Evolutionary conservation across 2,113 vertebrate species (phyloP).

Genomic region (Desmodus rotundus): DNA sequence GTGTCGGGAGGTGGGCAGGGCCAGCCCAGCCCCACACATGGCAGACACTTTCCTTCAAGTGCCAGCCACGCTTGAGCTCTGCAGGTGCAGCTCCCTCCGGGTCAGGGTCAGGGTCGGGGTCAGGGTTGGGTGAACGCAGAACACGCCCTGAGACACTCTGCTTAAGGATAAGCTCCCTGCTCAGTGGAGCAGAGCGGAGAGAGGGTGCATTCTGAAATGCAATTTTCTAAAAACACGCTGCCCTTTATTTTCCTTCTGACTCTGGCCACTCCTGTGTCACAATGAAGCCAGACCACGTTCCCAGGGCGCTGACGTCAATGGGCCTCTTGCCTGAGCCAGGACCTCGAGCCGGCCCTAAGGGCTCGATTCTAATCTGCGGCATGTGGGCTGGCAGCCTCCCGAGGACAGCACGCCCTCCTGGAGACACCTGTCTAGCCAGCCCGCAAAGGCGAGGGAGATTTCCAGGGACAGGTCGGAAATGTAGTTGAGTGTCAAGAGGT

Average conservation of each 20-base stretch:
- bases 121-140: not conserved
- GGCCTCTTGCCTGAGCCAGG: not conserved
- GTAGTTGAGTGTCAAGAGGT: not conserved
- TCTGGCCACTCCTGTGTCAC: not conserved
- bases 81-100: rapidly evolving
- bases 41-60: not conserved
- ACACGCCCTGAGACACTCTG: not conserved
- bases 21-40: not conserved
- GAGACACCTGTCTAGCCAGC: rapidly evolving
- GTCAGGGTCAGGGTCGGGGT: too few relatives aligned
- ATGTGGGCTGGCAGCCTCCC: not conserved
- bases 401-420: rapidly evolving
- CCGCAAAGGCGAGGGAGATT: rapidly evolving
- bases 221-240: not conserved
- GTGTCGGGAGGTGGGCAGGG: too few relatives aligned
- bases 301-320: not conserved
- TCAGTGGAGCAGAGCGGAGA: rapidly evolving
- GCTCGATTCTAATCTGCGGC: not conserved
- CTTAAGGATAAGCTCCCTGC: rapidly evolving
- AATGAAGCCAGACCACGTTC: not conserved
- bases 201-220: not conserved
- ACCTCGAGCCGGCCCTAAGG: not conserved
- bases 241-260: not conserved
- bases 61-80: rapidly evolving
- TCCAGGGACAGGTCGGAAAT: not conserved